These are phyloP conservation scores for Drosophila yakuba DNA, from an alignment of 1,140 invertebrate genomes.

Conservation along the genomic window DNA sequence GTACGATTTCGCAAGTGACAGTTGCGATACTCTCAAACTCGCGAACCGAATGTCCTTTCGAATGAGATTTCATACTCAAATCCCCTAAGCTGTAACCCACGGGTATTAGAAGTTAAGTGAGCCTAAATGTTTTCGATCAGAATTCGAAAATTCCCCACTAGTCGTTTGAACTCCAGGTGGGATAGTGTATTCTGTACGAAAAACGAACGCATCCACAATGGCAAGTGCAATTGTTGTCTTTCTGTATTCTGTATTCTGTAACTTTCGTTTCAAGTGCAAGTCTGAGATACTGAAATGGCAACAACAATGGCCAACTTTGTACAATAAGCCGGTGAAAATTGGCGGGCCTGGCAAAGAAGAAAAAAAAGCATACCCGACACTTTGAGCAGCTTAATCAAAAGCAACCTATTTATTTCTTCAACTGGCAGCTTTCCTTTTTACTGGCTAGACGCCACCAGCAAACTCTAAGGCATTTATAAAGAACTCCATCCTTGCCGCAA, in stretches of 20 bases:
- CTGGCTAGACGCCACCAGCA: too few relatives aligned
- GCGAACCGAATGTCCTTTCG: too few relatives aligned
- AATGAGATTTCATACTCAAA: background rate
- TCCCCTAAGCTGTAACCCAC: too few relatives aligned
- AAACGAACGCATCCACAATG: background rate
- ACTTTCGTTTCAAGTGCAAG: constrained; percentile 52
- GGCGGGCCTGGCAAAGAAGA: constrained; percentile 16
- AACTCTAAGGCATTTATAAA: too few relatives aligned
- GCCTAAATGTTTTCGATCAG: too few relatives aligned
- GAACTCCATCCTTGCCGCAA: too few relatives aligned
- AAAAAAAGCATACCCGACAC: constrained; percentile 18
- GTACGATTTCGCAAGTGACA: background rate
- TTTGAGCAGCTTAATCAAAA: background rate
- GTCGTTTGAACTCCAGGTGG: too few relatives aligned
- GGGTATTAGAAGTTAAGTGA: too few relatives aligned
- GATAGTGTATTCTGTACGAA: background rate
- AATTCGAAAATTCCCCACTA: too few relatives aligned
- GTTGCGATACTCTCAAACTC: background rate
- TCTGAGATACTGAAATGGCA: constrained; percentile 44
- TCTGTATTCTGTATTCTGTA: constrained; percentile 13
- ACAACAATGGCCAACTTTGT: constrained; percentile 60
- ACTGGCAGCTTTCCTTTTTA: too few relatives aligned
- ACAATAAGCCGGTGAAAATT: constrained; percentile 47
- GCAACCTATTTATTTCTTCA: too few relatives aligned
- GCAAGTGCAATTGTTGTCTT: constrained; percentile 14